phyloP scores from a whole-genome alignment of 1,140 invertebrate genomes.

The Eriocheir sinensis region DNA sequence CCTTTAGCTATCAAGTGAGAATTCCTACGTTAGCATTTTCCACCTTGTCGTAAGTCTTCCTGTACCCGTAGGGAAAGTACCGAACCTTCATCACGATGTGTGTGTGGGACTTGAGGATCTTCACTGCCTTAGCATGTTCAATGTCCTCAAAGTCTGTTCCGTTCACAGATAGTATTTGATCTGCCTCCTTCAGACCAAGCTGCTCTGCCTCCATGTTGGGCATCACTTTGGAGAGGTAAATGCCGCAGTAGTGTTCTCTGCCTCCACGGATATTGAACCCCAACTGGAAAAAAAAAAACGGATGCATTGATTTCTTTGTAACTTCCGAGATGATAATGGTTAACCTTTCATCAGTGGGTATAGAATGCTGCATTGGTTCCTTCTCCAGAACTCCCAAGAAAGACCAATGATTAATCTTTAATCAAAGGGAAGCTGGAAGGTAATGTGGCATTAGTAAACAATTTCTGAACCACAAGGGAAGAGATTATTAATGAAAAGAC shows the following conservation, averaged over 20 bases:
- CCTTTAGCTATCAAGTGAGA: not conserved
- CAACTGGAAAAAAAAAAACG: constrained; percentile 79
- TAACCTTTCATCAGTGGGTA: too few species aligned
- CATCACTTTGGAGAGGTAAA: constrained; percentile 82
- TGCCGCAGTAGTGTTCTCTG: constrained; percentile 81
- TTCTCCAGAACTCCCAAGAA: too few species aligned
- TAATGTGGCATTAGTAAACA: too few species aligned
- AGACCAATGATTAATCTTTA: too few species aligned
- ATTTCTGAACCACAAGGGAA: too few species aligned
- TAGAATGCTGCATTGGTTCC: too few species aligned
- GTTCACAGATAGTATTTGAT: constrained; percentile 82
- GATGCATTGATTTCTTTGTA: not conserved
- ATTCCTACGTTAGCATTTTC: constrained; percentile 38
- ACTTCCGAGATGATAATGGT: too few species aligned
- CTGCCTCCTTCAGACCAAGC: constrained; percentile 81
- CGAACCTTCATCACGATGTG: constrained; percentile 64
- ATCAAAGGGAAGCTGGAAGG: too few species aligned
- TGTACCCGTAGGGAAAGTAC: constrained; percentile 72
- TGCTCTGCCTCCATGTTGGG: constrained; percentile 81
- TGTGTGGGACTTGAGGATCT: constrained; percentile 61
- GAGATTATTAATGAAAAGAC: too few species aligned
- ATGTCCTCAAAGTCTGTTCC: constrained; percentile 81
- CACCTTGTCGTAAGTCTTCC: constrained; percentile 70
- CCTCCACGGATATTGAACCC: constrained; percentile 82
- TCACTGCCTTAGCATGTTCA: constrained; percentile 81